Evolutionary conservation across 2,888 invertebrate species (phyloP).

Genomic region (Trichacis sp.): DNA sequence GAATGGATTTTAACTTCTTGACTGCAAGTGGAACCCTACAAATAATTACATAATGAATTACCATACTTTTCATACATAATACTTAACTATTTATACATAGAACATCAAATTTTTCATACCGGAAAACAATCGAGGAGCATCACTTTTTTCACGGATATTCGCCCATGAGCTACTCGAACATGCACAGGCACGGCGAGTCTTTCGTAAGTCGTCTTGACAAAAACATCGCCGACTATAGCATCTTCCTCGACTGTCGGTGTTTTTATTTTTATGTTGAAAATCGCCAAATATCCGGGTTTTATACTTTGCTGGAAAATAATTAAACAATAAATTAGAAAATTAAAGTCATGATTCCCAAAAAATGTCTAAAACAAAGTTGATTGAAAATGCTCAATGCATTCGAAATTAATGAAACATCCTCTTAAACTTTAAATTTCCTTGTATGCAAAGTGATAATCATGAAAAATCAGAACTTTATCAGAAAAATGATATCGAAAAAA

Average conservation of each 20-base stretch:
- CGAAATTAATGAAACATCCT: no score
- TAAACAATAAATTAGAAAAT: conserved; percentile 29
- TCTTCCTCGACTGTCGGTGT: conserved; percentile 79
- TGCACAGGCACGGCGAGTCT: conserved; percentile 79
- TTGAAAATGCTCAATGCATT: no score
- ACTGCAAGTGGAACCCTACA: conserved; percentile 82
- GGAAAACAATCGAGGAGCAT: conserved; percentile 85
- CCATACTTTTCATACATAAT: no score
- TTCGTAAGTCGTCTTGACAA: conserved; percentile 80
- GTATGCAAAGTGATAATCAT: no score
- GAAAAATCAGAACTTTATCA: no score
- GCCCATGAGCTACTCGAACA: conserved; percentile 82
- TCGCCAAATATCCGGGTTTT: conserved; percentile 75
- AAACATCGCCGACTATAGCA: conserved; percentile 77
- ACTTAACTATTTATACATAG: no score
- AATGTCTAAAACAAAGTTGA: no score
- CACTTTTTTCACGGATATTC: conserved; percentile 73
- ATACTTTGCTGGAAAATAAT: conserved; percentile 70
- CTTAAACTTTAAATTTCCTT: no score
- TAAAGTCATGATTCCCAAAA: no score
- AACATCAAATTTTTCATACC: no score
- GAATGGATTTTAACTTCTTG: conserved; percentile 85
- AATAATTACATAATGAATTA: no score
- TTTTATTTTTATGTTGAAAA: conserved; percentile 79
- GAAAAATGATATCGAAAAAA: no score